Percentiles rank a stretch among this genome's conserved stretches.
Evolutionary conservation across 1,140 invertebrate genomes (phyloP).

Genomic region (Drosophila nasuta): DNA sequence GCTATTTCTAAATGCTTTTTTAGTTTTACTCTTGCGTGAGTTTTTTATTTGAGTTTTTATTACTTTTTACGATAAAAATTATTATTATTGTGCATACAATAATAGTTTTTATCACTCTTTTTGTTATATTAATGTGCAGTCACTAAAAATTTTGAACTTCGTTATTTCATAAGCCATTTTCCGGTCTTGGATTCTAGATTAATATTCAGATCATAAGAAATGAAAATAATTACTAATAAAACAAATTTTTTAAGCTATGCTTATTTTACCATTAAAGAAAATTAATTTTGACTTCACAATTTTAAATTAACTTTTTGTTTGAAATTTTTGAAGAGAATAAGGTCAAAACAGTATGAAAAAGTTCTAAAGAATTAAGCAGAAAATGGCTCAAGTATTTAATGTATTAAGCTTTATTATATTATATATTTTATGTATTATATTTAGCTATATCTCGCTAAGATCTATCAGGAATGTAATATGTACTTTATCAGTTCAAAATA

Average conservation of each 20-base stretch:
- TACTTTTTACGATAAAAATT: too few relatives aligned
- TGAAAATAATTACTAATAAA: neutral
- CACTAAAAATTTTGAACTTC: too few relatives aligned
- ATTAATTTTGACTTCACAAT: neutral
- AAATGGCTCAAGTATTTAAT: neutral
- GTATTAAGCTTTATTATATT: neutral
- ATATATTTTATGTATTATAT: neutral
- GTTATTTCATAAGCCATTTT: too few relatives aligned
- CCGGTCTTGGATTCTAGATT: too few relatives aligned
- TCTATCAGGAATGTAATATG: slow-evolving; percentile 1
- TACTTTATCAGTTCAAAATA: slow-evolving; percentile 7
- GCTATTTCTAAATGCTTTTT: slow-evolving; percentile 11
- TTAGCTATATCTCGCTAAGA: neutral
- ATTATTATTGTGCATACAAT: too few relatives aligned
- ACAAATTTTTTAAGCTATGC: too few relatives aligned
- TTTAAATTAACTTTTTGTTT: neutral
- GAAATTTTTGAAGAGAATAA: too few relatives aligned
- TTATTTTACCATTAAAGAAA: too few relatives aligned
- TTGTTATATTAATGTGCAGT: too few relatives aligned
- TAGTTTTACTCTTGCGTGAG: neutral
- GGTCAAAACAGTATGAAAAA: too few relatives aligned
- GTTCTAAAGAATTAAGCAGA: neutral
- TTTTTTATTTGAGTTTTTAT: too few relatives aligned
- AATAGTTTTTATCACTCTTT: too few relatives aligned
- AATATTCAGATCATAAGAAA: neutral